Base-by-base conservation (phyloP, 2,113 vertebrate genomes). In the Isurus oxyrinchus region DNA sequence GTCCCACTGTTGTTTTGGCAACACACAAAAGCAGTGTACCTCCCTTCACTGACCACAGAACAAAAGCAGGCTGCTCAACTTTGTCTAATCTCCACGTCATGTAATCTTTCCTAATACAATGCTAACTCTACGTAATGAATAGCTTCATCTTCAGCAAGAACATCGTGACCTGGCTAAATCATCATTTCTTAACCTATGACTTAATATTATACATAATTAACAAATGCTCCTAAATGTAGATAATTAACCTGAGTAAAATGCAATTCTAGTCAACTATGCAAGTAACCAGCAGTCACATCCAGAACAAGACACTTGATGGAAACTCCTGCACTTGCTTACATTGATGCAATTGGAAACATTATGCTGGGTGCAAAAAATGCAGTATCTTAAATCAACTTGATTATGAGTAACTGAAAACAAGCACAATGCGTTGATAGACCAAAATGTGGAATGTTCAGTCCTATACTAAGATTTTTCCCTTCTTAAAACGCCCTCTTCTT, bases 151-250 rank as follows among this genome's bases (percentile, higher is more conserved):
- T 97, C 97, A 96, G 97, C 97, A 97, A 98, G 98, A 98, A 98
- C 98, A 98, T 98, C 98, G 97, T 97, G 98, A 96, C 97, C 98
- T 98, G 98, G 97, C 98, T 99, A 97, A 98, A 97, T 96, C 96
- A 96, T 94, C 21, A 96, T 59, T 96, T 88, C 44, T 66, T 61
- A 96, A 84, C 55, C 63, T 67, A 53, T 79, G 72, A 69, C 96
- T 55, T 97, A 97, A 97, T 13, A 35, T 57, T 57, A 35, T 5
- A 35, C 53, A 55, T 61, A 31, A 90, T 27, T 8, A 31, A 57
- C 27, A 90, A 90, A 57, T 27, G 31, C 44, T 90, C 53, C 87
- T 10, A 53, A 90, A 59, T 59, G 27, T 91, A 90, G 53, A 59
- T 59, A 59, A 55, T n/a, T 55, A 91, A 57, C 10, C 53, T 59